Conservation (phyloP, 2,888 invertebrate genomes). For the Nymphalis urticae region DNA sequence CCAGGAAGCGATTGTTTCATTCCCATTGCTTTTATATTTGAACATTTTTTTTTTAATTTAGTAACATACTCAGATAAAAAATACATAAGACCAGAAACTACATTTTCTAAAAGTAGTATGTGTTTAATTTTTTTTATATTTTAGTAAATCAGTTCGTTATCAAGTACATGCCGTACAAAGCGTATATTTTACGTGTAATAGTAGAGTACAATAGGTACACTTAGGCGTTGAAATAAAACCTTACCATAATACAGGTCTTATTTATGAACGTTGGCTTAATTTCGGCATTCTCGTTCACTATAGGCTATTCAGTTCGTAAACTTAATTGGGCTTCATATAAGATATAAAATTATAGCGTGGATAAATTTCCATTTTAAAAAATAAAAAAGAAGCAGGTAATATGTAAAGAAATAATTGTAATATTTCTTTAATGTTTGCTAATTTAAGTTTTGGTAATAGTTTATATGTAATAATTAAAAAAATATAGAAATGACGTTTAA, state of each 20-base stretch:
- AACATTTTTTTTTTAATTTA: no score
- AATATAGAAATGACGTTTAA: no score
- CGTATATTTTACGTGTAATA: constrained; percentile 7
- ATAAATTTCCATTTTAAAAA: constrained; percentile 26
- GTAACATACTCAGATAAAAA: no score
- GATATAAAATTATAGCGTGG: constrained; percentile 26
- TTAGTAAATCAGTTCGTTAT: not conserved
- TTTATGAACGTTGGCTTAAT: constrained; percentile 31
- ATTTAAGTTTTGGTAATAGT: no score
- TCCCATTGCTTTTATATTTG: no score
- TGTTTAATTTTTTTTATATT: not conserved
- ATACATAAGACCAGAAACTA: not conserved
- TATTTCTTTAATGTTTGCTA: no score
- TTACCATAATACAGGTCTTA: constrained; percentile 16
- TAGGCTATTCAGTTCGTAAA: constrained; percentile 22
- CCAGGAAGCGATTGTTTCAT: no score
- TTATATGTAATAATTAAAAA: no score
- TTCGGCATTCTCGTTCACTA: constrained; percentile 26
- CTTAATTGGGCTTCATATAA: constrained; percentile 33
- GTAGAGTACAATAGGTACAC: constrained; percentile 10
- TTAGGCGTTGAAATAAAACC: constrained; percentile 14
- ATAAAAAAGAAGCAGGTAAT: constrained; percentile 16
- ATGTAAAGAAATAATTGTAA: no score
- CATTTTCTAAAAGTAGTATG: not conserved
- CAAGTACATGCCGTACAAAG: not conserved